Conservation (phyloP, 2,797 vertebrate species). For the Muscicapa striata region DNA sequence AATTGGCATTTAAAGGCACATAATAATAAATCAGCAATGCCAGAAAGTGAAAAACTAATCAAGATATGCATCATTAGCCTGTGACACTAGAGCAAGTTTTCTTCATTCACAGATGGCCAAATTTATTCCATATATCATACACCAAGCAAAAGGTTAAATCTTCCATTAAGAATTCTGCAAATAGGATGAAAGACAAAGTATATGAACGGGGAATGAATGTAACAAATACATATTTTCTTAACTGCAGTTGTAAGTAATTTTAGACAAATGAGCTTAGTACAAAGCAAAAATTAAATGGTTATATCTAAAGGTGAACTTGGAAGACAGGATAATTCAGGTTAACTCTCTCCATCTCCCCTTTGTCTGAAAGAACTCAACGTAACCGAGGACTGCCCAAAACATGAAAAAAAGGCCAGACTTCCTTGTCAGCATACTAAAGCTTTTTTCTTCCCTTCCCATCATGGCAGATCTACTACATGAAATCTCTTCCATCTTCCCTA, state of each 20-base stretch:
- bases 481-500: not conserved
- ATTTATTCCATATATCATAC: not conserved
- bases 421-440: not conserved
- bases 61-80: not conserved
- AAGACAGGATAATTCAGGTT: not conserved
- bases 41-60: slow-evolving; percentile 1
- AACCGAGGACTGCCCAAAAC: not conserved
- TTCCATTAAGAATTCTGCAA: not conserved
- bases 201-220: not conserved
- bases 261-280: not conserved
- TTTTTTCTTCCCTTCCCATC: not conserved
- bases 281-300: not conserved
- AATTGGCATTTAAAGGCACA: slow-evolving; percentile 1
- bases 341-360: not conserved
- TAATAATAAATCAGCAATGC: not conserved
- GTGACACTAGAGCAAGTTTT: not conserved
- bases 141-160: slow-evolving; percentile 2
- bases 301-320: not conserved
- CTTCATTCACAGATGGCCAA: not conserved
- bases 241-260: not conserved
- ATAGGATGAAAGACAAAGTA: not conserved
- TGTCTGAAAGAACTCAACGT: not conserved
- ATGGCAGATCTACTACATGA: not conserved
- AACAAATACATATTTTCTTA: not conserved
- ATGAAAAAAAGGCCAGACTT: not conserved